Base-by-base conservation (phyloP, 2,797 vertebrate genomes). In the Intellagama lesueurii region DNA sequence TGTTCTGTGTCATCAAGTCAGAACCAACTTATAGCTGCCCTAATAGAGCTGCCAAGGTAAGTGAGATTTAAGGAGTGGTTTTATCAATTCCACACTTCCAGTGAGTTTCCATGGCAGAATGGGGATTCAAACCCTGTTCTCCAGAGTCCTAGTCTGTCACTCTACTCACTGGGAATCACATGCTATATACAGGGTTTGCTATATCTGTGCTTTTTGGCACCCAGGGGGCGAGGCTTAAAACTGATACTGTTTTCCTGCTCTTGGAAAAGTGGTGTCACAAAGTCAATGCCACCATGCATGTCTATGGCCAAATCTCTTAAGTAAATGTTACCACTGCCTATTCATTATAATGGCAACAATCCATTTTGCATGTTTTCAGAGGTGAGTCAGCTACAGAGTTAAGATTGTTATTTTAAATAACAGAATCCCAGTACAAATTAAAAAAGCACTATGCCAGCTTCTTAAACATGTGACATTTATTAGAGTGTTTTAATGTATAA, bases 401-500 rank as follows among this genome's bases (percentile, higher is more conserved):
- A 44, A 90, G 78, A 47, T 7, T 40, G 73, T 28, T 47, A 56
- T 52, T 30, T 73, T 49, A 85, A 85, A 66, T 35, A 80, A 89
- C 60, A 60, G 49, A 44, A 85, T 80, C 17, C 40, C 47, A 85
- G 28, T n/a, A 76, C 24, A 68, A 87, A 87, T 87, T 47, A 60
- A 56, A 87, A 92, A 89, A 92, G 2, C 22, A 82, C 88, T 86
- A 88, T n/a, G 92, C 75, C 80, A 82, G 70, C 49, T 56, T 83
- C 72, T 93, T 90, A 94, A 85, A 60, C 92, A 94, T 88, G 92
- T 6, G 40, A 95, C 47, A 56, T 96, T 96, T 96, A 96, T 95
- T 96, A 91, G 73, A 94, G 85, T 89, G 89, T 30, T 92, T 94
- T 95, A 91, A 95, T 93, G 93, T 93, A 93, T 90, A 95, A 91